Evolutionary conservation across 2,888 invertebrate genomes (phyloP), one percentile per base, ranked within the genome.

Genomic region (Lepidocyrtoides sp.): DNA sequence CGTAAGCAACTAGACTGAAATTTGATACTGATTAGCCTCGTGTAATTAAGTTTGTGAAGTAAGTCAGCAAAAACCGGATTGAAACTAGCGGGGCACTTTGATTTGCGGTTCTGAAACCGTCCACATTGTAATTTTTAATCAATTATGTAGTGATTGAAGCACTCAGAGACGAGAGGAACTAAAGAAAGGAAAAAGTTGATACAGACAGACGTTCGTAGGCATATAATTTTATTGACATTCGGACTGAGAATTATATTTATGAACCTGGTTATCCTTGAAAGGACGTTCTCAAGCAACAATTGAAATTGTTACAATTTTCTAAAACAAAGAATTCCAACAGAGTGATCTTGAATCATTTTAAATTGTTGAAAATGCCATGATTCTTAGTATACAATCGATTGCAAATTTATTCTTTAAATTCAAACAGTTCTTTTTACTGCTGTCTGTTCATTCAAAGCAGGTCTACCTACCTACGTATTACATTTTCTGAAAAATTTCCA

Each of bases 261-360:
- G 48, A 79, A 8, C 23, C 51, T 54, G n/a, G 79, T 79, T 79
- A 44, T 29, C 79, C 79, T 79, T 79, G 79, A 79, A 79, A 79
- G 79, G 79, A 79, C 79, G 32, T 26, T 17, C 48, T 29, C 32
- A 0, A 79, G 32, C 8, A 51, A 29, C 10, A 3, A 29, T 48
- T 41, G 2, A 75, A 44, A 8, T 3, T 8, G 4, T 75, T 75
- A 8, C 2, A 8, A 17, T 75, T 75, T 60, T 20, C 23, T 48
- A 23, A 44, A 44, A 36, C 36, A 20, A 14, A 44, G 20, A 20
- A 75, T 75, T 44, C 23, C 69, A 41, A 41, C 32, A 23, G 20
- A 44, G 48, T 12, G n/a, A n/a, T n/a, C n/a, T n/a, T n/a, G n/a
- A 75, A n/a, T 29, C 29, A 23, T 7, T 60, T 60, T 60, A 8